Evolutionary conservation across 2,113 vertebrate species (phyloP).

Genomic region (rat (Rattus norvegicus)): GRCr8 NC_086039.1:96754001-96754500

Average conservation of each 20-base stretch:
- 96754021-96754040: neutral
- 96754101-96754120: slow-evolving; percentile 17
- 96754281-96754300: too few relatives aligned
- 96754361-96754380: too few relatives aligned
- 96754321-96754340: too few relatives aligned
- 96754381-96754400: too few relatives aligned
- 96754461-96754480: too few relatives aligned
- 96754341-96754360: too few relatives aligned
- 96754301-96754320: too few relatives aligned
- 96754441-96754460: too few relatives aligned
- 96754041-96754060: neutral
- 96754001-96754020: neutral
- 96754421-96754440: too few relatives aligned
- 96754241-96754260: neutral
- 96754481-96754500: too few relatives aligned
- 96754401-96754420: too few relatives aligned
- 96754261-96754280: too few relatives aligned
- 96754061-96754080: neutral
- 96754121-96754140: neutral
- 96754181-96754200: neutral
- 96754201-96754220: neutral
- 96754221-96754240: neutral
- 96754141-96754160: neutral
- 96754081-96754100: neutral
- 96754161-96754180: neutral